Base-by-base conservation (phyloP, 2,888 invertebrate species). In the Drosophila subsilvestris region DNA sequence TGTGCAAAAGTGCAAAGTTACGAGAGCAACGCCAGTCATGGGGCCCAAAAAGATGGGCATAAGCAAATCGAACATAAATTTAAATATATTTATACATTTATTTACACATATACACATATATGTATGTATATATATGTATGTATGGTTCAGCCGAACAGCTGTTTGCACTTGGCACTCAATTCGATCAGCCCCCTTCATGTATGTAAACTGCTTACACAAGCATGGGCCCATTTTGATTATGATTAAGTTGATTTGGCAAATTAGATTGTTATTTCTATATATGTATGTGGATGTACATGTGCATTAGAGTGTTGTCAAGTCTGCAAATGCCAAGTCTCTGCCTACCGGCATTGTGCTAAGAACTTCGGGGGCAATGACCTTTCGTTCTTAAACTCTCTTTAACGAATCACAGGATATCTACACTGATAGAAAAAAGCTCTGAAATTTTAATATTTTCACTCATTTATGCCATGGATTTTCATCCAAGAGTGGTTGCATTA, bases 1-100 rank as follows among this genome's bases (percentile, higher is more conserved):
- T 53, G 42, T 43, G 58, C 53, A 43, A 37, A 58, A 42, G 68
- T 48, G 51, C 58, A 49, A 29, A 17, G 25, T 50, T 50, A 20
- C 17, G 29, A 57, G 67, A 62, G 44, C 44, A n/a, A 20, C 53
- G 48, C 18, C 51, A 29, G 10, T n/a, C 12, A 49, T 32, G 12
- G 22, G 1, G 37, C 37, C 14, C n/a, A 14, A 12, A 48, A 18
- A 32, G 37, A 42, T 37, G 37, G 14, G 49, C 49, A 66, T 32
- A 50, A 55, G 67, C 67, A 66, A 55, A 66, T 50, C 32, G 20
- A 67, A 55, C 22, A 48, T n/a, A 25, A 66, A 50, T 55, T 50
- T 22, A n/a, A 14, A n/a, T 37, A 37, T 37, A 37, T 37, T 37
- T 37, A 37, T 37, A 37, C 37, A 57, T 37, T 32, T 48, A 57